Conservation (phyloP, 2,113 vertebrate species). For the Blennius ocellaris region DNA sequence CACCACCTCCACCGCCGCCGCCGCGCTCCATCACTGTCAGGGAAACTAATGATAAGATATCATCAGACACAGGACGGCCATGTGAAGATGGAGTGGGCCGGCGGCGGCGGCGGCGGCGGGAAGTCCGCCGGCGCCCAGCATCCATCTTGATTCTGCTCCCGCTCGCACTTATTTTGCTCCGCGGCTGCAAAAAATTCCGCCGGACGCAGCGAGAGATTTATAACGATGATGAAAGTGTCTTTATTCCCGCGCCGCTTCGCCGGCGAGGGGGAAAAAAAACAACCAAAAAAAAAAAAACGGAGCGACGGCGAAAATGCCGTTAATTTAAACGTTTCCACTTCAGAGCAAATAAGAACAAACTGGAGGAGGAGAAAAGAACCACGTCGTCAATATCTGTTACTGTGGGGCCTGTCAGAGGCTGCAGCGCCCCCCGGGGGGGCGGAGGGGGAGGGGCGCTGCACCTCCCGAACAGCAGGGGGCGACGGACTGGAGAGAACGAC, state of each 20-base stretch:
- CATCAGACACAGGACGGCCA: conserved; percentile 80
- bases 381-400: no score
- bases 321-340: conserved; percentile 3
- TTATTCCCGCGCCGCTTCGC: conserved; percentile 38
- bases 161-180: conserved; percentile 69
- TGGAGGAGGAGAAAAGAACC: no score
- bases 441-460: no score
- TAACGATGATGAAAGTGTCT: conserved; percentile 60
- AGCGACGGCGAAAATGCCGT: no score
- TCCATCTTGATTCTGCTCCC: conserved; percentile 80
- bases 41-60: conserved; percentile 86
- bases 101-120: conserved; percentile 12
- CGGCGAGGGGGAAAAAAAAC: no score
- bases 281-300: no score
- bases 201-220: conserved; percentile 46
- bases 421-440: no score
- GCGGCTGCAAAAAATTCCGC: conserved; percentile 57
- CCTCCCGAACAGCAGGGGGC: no score
- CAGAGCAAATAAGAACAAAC: conserved; percentile 15
- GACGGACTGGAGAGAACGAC: no score
- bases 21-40: conserved; percentile 82
- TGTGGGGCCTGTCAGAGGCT: no score
- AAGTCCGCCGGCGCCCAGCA: conserved; percentile 50
- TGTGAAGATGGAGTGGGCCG: conserved; percentile 78
- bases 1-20: no score